Evolutionary conservation across 1,140 invertebrate species (phyloP).

Genomic region (Helicorthomorpha holstii): DNA sequence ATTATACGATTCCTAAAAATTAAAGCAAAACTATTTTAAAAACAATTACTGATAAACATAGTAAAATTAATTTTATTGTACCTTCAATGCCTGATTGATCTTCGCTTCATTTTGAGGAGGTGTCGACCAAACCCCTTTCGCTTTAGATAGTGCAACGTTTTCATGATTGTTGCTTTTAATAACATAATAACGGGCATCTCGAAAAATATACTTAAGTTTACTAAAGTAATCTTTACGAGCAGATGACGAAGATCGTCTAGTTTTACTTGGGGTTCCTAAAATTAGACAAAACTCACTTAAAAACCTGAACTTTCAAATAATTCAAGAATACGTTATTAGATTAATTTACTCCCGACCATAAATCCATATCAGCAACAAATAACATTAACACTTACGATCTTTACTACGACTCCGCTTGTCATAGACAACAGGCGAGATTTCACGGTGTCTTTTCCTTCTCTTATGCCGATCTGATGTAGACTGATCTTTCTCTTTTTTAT

Average conservation of each 20-base stretch:
- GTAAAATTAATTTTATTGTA: conserved; percentile 32
- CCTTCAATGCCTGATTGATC: conserved; percentile 81
- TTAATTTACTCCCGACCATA: neutral
- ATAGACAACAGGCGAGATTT: conserved; percentile 2
- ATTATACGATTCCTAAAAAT: conserved; percentile 24
- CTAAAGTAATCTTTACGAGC: conserved; percentile 48
- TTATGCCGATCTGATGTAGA: neutral
- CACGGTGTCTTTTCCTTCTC: neutral
- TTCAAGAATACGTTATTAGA: no score
- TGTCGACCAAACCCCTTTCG: conserved; percentile 93
- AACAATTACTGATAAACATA: neutral
- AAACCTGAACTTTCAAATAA: neutral
- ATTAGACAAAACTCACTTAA: neutral
- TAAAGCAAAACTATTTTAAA: neutral
- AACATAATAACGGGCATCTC: conserved; percentile 87
- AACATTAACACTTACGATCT: neutral
- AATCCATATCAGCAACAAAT: neutral
- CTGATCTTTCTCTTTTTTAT: neutral
- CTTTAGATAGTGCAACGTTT: conserved; percentile 86
- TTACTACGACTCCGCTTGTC: neutral
- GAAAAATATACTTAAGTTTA: conserved; percentile 84
- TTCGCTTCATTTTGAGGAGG: conserved; percentile 92
- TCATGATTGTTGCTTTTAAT: conserved; percentile 97
- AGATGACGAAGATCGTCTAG: neutral
- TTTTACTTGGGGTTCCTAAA: neutral